Evolutionary conservation across 2,113 vertebrate genomes (phyloP), one percentile per base, ranked within the genome.

Genomic region (Leptocoma aspasia): DNA sequence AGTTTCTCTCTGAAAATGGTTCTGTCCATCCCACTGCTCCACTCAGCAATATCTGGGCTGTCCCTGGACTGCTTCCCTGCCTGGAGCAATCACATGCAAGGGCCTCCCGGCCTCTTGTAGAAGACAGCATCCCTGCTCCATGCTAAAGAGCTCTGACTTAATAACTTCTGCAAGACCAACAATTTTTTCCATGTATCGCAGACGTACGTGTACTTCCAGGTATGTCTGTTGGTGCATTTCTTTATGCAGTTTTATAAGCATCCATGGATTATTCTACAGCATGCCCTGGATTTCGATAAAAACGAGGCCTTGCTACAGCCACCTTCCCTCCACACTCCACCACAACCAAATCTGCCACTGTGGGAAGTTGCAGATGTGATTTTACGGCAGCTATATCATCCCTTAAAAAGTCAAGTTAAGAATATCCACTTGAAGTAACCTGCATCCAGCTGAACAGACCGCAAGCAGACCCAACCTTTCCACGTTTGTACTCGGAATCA

Each of bases 41-140:
- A 0, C 47, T 45, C 13, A 28, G 49, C 4, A 1, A 24, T 49
- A 16, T 11, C 20, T 0, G 0, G 15, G 27, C 37, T 6, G 1
- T 21, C 31, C 45, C 37, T 22, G 2, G 14, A 37, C 22, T 3
- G 1, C 54, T 13, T 15, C 49, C 28, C 19, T 10, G 27, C 11
- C 12, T 2, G 0, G 8, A 78, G 39, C 33, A 82, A 82, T 6
- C 37, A 16, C 2, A 0, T 64, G 16, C 28, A 4, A 70, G 28
- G 54, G 24, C 53, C 31, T 59, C 28, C 24, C 0, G 0, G 30
- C 30, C 30, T 37, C 26, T 42, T 6, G 10, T 15, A 22, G 11
- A 61, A 30, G 24, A 33, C 1, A 0, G 26, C 30, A 64, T 44
- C 56, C 73, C 73, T 47, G 21, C 37, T 64, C 41, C 69, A 49